Conservation (phyloP, 2,113 vertebrate genomes). For the Scartelaos histophorus region DNA sequence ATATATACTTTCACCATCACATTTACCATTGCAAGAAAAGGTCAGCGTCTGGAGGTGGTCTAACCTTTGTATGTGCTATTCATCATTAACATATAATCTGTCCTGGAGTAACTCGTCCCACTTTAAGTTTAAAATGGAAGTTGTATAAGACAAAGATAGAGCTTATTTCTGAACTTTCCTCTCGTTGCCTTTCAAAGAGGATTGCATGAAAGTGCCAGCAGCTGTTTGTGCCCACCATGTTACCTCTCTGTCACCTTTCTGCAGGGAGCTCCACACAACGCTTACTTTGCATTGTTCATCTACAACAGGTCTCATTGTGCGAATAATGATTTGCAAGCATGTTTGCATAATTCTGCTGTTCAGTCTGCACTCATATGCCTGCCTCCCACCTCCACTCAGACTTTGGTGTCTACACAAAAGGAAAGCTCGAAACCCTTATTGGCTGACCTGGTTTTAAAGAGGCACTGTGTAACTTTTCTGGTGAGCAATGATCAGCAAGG, state of each 20-base stretch:
- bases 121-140: background rate
- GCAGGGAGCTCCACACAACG: background rate
- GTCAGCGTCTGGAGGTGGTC: background rate
- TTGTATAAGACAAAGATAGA: background rate
- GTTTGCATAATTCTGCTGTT: slow-evolving; percentile 52
- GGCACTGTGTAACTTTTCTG: too few relatives aligned
- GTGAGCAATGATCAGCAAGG: too few relatives aligned
- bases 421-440: slow-evolving; percentile 20
- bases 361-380: slow-evolving; percentile 30
- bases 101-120: background rate
- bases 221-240: background rate
- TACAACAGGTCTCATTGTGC: slow-evolving; percentile 36
- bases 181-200: slow-evolving; percentile 1
- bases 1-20: background rate
- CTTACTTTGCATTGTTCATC: slow-evolving; percentile 22
- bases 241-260: background rate
- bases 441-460: slow-evolving; percentile 22
- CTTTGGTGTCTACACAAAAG: background rate
- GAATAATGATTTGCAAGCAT: slow-evolving; percentile 44
- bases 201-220: background rate
- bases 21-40: background rate
- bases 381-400: slow-evolving; percentile 28
- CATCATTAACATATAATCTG: background rate
- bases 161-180: background rate
- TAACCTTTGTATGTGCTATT: background rate